Evolutionary conservation across 1,140 invertebrate genomes (phyloP).

Genomic region (Diuraphis noxia): DNA sequence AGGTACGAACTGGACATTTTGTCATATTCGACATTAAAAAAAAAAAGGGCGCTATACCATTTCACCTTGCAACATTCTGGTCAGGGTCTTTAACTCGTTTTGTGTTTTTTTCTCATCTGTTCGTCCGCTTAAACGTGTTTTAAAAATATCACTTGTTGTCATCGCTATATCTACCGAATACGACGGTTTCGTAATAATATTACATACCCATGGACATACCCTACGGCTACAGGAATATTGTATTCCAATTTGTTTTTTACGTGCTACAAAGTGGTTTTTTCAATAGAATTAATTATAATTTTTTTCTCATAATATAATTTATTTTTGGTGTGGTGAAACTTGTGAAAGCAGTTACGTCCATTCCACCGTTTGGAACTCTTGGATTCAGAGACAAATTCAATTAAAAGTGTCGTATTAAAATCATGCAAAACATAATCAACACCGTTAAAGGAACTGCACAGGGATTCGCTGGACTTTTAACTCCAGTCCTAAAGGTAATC

Average conservation of each 20-base stretch:
- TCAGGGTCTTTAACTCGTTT: neutral
- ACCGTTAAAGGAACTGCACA: constrained; percentile 92
- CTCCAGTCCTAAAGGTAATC: constrained; percentile 88
- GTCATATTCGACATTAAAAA: neutral
- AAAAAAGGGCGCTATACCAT: neutral
- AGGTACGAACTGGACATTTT: neutral
- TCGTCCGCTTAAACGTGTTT: neutral
- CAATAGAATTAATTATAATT: neutral
- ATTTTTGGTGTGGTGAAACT: neutral
- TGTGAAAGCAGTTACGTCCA: neutral
- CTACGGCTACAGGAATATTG: neutral
- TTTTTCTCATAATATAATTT: neutral
- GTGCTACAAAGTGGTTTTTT: neutral
- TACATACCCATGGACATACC: neutral
- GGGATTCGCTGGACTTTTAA: constrained; percentile 93
- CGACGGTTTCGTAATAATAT: neutral
- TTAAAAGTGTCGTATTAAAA: neutral
- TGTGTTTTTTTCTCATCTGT: neutral
- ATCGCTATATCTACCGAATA: neutral
- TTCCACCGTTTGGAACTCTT: neutral
- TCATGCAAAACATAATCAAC: constrained; percentile 94
- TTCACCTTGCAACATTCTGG: neutral
- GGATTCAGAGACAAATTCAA: neutral
- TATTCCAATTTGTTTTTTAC: neutral
- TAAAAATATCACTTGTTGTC: neutral